Evolutionary conservation across 35 echinoderm and acorn worm species (phyloP), one percentile per base, ranked within the genome.

Genomic region (Heliocidaris erythrogramma): DNA sequence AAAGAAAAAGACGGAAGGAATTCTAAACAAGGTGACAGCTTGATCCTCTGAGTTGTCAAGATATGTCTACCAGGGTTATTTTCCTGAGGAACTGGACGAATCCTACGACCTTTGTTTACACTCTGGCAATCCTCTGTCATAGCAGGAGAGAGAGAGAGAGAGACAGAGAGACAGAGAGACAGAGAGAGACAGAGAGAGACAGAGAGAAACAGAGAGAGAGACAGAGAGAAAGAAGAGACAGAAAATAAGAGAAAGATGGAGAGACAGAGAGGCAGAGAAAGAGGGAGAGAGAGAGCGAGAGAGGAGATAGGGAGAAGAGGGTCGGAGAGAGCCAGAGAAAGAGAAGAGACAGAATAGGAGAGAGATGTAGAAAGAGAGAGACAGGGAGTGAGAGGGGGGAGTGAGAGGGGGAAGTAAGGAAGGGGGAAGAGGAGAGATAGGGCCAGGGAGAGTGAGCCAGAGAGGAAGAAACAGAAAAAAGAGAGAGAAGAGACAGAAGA

Each of bases 11-110:
- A 16, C 9, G 30, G 47, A 21, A 88, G 86, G 86, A 88, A 88
- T 88, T 88, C 86, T 88, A 88, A 88, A 88, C 86, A 88, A 88
- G 86, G 47, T 88, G 86, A 88, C 86, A 88, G 47, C 86, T 88
- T 32, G 86, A 88, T 88, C 86, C 86, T 48, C 30, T 6, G 30
- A 48, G 86, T 30, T 88, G 86, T 88, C 31, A 88, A 88, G 86
- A 88, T 88, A 32, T 88, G 86, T 88, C 86, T 88, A 48, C 86
- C 86, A 48, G 8, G 31, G 27, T 30, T 86, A 86, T 86, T 3
- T 42, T 42, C 85, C 31, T 32, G 7, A 86, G 27, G 47, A 88
- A 32, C 86, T 31, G 86, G 86, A 48, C 24, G 60, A 69, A 69
- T 69, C 86, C 47, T 10, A 88, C 8, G 86, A 42, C 30, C 60